phyloP scores from a whole-genome alignment of 2,888 invertebrate species.

The Rutpela maculata region DNA sequence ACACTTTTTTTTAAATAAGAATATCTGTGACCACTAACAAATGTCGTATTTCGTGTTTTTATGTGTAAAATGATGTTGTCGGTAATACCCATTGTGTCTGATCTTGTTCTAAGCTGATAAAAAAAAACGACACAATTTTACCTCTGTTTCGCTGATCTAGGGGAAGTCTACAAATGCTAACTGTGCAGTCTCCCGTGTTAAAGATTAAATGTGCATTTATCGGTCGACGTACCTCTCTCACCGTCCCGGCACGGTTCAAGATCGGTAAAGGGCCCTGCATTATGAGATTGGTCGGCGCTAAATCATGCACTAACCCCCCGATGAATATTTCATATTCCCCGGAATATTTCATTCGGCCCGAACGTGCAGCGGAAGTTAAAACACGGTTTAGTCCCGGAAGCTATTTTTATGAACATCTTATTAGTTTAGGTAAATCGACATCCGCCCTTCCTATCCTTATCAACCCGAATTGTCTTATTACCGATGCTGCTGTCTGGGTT shows the following conservation, averaged over 20 bases:
- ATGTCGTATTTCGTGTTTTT: too few species aligned
- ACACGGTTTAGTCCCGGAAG: conserved; percentile 50
- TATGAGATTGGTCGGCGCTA: conserved; percentile 59
- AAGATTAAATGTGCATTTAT: conserved; percentile 36
- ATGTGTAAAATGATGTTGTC: too few species aligned
- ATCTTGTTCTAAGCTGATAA: too few species aligned
- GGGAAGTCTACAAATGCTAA: background rate
- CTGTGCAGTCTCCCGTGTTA: background rate
- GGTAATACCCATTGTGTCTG: too few species aligned
- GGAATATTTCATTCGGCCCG: conserved; percentile 58
- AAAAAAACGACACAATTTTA: too few species aligned
- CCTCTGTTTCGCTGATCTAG: too few species aligned
- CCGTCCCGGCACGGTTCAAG: conserved; percentile 13
- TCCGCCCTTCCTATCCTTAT: conserved; percentile 7
- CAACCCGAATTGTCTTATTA: conserved; percentile 13
- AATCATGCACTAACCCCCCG: conserved; percentile 59
- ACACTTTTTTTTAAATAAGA: too few species aligned
- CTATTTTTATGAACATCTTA: conserved; percentile 56
- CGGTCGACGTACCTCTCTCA: conserved; percentile 42
- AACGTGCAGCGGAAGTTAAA: conserved; percentile 56
- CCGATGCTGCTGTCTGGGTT: background rate
- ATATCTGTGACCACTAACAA: too few species aligned
- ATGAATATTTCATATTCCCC: conserved; percentile 60
- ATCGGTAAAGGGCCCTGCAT: conserved; percentile 50
- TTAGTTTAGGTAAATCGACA: conserved; percentile 45